phyloP scores from a whole-genome alignment of 2,797 vertebrate genomes.

The Anguilla anguilla region DNA sequence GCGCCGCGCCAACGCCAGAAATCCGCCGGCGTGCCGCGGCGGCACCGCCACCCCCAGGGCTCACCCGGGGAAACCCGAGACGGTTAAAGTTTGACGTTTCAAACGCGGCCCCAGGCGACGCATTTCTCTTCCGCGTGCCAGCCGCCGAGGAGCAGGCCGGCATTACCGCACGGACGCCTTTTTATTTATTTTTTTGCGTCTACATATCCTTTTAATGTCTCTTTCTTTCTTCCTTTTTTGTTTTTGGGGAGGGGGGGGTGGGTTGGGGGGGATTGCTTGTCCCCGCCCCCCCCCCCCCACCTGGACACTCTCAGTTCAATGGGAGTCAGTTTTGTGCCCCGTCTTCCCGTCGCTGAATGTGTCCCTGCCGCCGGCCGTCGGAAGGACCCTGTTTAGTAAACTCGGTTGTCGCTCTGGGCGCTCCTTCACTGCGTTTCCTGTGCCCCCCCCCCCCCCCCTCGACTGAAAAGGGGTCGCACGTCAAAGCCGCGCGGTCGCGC shows the following conservation, averaged over 20 bases:
- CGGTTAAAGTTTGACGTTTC: conserved; percentile 19
- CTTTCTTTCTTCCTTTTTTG: not conserved
- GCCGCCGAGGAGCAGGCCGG: conserved; percentile 25
- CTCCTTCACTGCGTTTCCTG: not conserved
- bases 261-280: too few relatives aligned
- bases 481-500: not conserved
- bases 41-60: not conserved
- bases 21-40: not conserved
- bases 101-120: conserved; percentile 20
- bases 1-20: not conserved
- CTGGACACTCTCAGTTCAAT: not conserved
- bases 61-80: conserved; percentile 31
- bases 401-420: not conserved
- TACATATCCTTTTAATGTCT: not conserved
- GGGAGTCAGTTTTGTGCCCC: not conserved
- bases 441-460: not conserved
- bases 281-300: too few relatives aligned
- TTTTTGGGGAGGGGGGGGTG: not conserved
- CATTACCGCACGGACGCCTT: conserved; percentile 32
- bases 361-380: not conserved
- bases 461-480: too few relatives aligned
- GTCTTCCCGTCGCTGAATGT: not conserved
- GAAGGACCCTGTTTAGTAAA: not conserved
- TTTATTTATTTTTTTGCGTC: not conserved
- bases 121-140: conserved; percentile 30